Base-by-base conservation (phyloP, 1,140 invertebrate genomes). In the Dreissena rostriformis region DNA sequence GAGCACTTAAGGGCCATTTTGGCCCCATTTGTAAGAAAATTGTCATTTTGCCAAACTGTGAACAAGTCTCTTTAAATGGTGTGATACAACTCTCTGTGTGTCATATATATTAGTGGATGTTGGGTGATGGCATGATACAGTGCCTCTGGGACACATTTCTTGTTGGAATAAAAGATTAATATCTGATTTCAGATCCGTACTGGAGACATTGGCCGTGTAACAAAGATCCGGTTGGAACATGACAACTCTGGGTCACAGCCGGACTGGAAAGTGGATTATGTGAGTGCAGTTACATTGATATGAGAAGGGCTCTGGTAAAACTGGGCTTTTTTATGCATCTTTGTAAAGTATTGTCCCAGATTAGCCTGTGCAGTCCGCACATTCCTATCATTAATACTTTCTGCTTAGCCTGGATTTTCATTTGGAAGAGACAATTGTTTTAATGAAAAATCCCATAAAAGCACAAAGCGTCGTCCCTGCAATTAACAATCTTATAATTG, bases 221-320 rank as follows among this genome's bases (percentile, higher is more conserved):
- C 73, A 14, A 91, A 91, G 79, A 87, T 91, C 29, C 84, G 87
- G 15, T 53, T 91, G 61, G 90, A 90, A 78, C 88, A 87, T 81
- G 88, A 90, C 57, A 87, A 79, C 72, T 29, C 55, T 52, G 87
- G 86, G 53, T 28, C 68, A 57, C 63, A 84, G 55, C 88, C 88
- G 15, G 67, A 84, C 15, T 90, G 89, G 90, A 87, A 86, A 76
- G 85, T 90, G 22, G 88, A 90, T 29, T 89, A 87, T 77, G 88
- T 90, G 73, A 86, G 86, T 76, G 57, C 15, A 67, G 15, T 67
- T 12, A 39, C 39, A 39, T 39, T 39, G 39, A 39, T 39, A 39
- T 39, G 2, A 39, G 39, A 39, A 5, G 8, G 39, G 39, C 39
- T 39, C 4, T 8, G 39, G 39, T 2, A 39, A 39, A 39, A 39